phyloP scores from a whole-genome alignment of 2,797 vertebrate genomes.

The Microcaecilia unicolor region DNA sequence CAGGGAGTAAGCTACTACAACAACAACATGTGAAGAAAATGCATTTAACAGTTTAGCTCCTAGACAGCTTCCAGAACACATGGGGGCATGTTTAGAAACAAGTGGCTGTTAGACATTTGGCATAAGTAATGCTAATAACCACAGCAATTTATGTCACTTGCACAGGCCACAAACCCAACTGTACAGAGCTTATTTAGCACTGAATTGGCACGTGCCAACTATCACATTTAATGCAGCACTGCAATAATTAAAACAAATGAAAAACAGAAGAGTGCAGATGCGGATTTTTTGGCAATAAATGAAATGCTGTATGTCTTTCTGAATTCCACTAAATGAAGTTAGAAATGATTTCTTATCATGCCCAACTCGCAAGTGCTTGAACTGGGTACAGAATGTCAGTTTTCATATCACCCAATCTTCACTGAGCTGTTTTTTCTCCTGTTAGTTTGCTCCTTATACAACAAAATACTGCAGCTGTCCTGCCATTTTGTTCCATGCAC shows the following conservation, averaged over 20 bases:
- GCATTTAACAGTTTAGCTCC: constrained; percentile 21
- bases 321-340: constrained; percentile 31
- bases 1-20: constrained; percentile 27
- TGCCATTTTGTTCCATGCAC: constrained; percentile 30
- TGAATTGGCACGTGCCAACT: not conserved
- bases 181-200: not conserved
- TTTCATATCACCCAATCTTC: constrained; percentile 41
- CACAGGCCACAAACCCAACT: not conserved
- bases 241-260: no score
- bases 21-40: constrained; percentile 29
- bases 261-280: no score
- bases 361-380: constrained; percentile 25
- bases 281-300: constrained; percentile 3
- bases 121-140: not conserved
- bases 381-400: constrained; percentile 14
- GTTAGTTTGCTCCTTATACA: constrained; percentile 30
- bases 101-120: not conserved
- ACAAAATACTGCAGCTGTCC: constrained; percentile 34
- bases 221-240: no score
- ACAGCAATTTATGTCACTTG: not conserved
- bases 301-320: constrained; percentile 7
- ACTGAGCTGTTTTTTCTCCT: constrained; percentile 30
- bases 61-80: not conserved
- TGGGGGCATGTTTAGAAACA: constrained; percentile 10
- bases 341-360: constrained; percentile 22